Base-by-base conservation (phyloP, 1,140 invertebrate genomes). In the Carposina sasakii region DNA sequence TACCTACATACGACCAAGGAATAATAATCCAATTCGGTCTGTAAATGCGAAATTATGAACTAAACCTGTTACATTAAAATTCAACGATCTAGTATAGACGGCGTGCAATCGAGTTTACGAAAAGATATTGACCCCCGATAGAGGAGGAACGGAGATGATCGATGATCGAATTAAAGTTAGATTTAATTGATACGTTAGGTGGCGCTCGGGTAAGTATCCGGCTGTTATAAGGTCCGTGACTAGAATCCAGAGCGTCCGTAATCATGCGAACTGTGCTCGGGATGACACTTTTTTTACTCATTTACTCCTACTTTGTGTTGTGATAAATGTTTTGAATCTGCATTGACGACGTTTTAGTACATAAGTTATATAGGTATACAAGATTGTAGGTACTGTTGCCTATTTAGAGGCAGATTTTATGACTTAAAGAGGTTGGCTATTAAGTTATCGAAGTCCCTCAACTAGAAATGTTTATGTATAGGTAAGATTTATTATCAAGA, bases 51-150 rank as follows among this genome's bases (percentile, higher is more conserved):
- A 65, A 64, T 70, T 62, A 63, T 67, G 61, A 48, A 54, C 52
- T 31, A 36, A 77, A 78, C 73, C 63, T 45, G 69, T 81, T 71
- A 59, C 21, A 69, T 73, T 69, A 70, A 72, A 77, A 74, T 72
- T 72, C 66, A 66, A 68, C 60, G 56, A 47, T 48, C 37, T 60
- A 60, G 55, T 67, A 67, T 64, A 63, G 53, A 66, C 52, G 54
- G 59, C 39, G 28, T 33, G 36, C 56, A 63, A 68, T 72, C 60
- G 61, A 72, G 58, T 72, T 69, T 69, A 60, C 52, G 52, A 67
- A 71, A 72, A 79, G 74, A 79, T 83, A 81, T 77, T 81, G 76
- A 83, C 75, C 75, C 63, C 71, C 41, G 52, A 46, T 55, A 21
- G 55, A 69, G 67, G 61, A 71, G 68, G 71, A 70, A 65, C 71